Conservation (phyloP, 1,140 invertebrate genomes). For the Trinorchestia longiramus region DNA sequence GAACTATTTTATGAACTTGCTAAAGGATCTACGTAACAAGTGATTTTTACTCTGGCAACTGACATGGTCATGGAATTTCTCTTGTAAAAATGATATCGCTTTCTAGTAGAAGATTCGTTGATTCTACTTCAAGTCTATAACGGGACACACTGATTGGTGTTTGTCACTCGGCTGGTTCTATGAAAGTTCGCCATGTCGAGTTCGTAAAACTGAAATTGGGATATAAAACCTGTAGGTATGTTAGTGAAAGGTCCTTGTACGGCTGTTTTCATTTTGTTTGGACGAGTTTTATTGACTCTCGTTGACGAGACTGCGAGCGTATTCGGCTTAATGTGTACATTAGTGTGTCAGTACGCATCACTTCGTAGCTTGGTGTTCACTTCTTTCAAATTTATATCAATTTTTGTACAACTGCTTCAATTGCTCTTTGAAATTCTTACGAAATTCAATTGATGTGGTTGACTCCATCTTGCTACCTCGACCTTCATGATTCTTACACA, state of each 20-base stretch:
- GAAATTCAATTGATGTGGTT: neutral
- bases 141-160: neutral
- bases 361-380: neutral
- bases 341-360: neutral
- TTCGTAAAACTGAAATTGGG: too few relatives aligned
- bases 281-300: neutral
- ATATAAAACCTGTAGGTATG: neutral
- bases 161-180: neutral
- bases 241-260: neutral
- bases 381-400: neutral
- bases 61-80: neutral
- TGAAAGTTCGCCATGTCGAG: neutral
- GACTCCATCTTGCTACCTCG: neutral
- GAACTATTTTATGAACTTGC: neutral
- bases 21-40: neutral
- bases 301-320: neutral
- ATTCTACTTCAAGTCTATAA: neutral
- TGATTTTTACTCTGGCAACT: neutral
- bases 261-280: neutral
- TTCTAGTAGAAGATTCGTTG: neutral
- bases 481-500: neutral
- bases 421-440: neutral
- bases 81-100: neutral
- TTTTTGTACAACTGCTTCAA: neutral
- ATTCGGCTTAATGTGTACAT: neutral